These are phyloP conservation scores for Melinaea marsaeus DNA, from an alignment of 2,888 invertebrate genomes.

Conservation along the genomic window DNA sequence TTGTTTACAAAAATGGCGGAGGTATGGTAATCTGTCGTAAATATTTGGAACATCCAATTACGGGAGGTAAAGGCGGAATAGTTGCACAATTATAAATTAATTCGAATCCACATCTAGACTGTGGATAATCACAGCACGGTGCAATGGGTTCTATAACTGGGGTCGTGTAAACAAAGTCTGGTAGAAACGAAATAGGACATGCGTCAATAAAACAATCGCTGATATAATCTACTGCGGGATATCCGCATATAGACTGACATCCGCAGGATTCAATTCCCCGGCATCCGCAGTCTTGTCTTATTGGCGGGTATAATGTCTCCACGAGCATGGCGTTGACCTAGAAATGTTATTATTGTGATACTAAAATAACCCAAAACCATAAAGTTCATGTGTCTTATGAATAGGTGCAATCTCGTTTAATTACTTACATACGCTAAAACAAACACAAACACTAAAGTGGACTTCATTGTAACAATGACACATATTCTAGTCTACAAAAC, in stretches of 20 bases:
- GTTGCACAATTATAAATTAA: slow-evolving; percentile 15
- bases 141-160: slow-evolving; percentile 10
- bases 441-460: background rate
- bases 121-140: slow-evolving; percentile 15
- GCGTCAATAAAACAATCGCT: background rate
- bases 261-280: background rate
- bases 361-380: too few relatives aligned
- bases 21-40: slow-evolving; percentile 53
- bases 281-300: background rate
- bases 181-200: background rate
- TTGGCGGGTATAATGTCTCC: background rate
- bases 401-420: background rate
- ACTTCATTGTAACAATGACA: slow-evolving; percentile 1
- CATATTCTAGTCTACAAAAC: slow-evolving; percentile 2
- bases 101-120: slow-evolving; percentile 20
- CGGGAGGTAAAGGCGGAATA: slow-evolving; percentile 37
- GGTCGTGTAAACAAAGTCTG: slow-evolving; percentile 3
- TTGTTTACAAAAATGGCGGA: slow-evolving; percentile 49
- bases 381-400: too few relatives aligned
- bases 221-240: background rate
- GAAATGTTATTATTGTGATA: background rate
- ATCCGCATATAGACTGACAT: slow-evolving; percentile 8
- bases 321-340: slow-evolving; percentile 5
- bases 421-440: background rate
- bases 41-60: slow-evolving; percentile 42